A percentile compares a stretch with the other conserved stretches of the same genome.
phyloP scores from a whole-genome alignment of 2,113 vertebrate genomes.

The Brevimyrus niger region DNA sequence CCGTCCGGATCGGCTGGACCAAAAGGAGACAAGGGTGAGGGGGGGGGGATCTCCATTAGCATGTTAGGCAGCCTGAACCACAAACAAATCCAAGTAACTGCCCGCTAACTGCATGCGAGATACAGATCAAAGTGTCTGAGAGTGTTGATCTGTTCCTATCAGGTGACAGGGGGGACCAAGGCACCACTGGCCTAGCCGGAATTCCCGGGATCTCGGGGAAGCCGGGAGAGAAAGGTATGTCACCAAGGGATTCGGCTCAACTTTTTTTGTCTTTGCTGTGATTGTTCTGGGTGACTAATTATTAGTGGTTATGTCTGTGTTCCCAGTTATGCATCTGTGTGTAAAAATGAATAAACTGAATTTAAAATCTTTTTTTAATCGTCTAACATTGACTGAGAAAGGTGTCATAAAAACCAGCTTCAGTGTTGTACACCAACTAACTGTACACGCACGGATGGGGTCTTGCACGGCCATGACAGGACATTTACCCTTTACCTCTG shows the following conservation, averaged over 20 bases:
- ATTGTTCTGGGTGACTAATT: neutral
- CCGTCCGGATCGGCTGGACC: conserved; percentile 60
- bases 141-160: conserved; percentile 17
- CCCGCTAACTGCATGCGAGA: neutral
- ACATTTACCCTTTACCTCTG: conserved; percentile 28
- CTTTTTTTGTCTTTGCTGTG: neutral
- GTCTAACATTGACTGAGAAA: neutral
- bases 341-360: neutral
- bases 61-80: neutral
- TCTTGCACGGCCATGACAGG: neutral
- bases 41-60: neutral
- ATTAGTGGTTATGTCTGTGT: neutral
- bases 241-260: too few relatives aligned
- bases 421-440: neutral
- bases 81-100: neutral
- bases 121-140: neutral
- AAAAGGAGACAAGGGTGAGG: conserved; percentile 78
- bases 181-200: conserved; percentile 68
- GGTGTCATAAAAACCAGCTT: neutral
- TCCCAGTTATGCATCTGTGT: neutral
- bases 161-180: conserved; percentile 85
- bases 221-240: conserved; percentile 76
- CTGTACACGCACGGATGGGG: neutral
- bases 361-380: neutral
- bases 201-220: conserved; percentile 77